Base-by-base conservation (phyloP, 2,888 invertebrate species). In the Oligia strigilis region DNA sequence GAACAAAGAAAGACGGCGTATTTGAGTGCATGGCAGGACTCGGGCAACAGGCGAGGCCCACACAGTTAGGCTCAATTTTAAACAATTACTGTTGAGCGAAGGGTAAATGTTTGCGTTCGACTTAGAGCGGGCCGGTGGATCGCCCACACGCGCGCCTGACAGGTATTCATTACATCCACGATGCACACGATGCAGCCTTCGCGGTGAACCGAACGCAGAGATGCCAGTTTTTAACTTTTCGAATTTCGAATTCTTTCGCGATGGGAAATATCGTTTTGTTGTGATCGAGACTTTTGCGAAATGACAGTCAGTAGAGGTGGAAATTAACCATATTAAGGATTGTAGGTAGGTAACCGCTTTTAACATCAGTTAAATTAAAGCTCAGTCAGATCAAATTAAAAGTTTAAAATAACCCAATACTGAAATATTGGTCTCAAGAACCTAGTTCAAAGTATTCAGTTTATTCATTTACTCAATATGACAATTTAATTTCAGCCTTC, bases 61-160 rank as follows among this genome's bases (percentile, higher is more conserved):
- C 97, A 97, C 97, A 96, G 97, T 97, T 97, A 96, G 96, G 96
- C 95, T 95, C 97, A 97, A 97, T 97, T 97, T 97, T 97, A 96
- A 97, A 97, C 97, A 97, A 97, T 97, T 97, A 97, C 96, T 94
- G 95, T 93, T 95, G 96, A 95, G 95, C 95, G 96, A 95, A 95
- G 95, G 96, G 97, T 95, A 97, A 97, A 97, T 97, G 96, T 97
- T 97, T 97, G 96, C 96, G 91, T 97, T 96, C 96, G 96, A 96
- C 95, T 96, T 96, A 96, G 96, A 94, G 92, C 94, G 89, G 90
- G 29, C 79, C 91, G 87, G 90, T 87, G 94, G 93, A 94, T 93
- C 96, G 97, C 96, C 97, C 97, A 97, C 97, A 96, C 97, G 95
- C 96, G 95, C 94, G 95, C 91, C 92, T 96, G 97, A 96, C 97